A percentile compares a stretch with the other conserved stretches of the same genome.
Conservation (phyloP, 2,797 vertebrate genomes). For the Bradypus variegatus region DNA sequence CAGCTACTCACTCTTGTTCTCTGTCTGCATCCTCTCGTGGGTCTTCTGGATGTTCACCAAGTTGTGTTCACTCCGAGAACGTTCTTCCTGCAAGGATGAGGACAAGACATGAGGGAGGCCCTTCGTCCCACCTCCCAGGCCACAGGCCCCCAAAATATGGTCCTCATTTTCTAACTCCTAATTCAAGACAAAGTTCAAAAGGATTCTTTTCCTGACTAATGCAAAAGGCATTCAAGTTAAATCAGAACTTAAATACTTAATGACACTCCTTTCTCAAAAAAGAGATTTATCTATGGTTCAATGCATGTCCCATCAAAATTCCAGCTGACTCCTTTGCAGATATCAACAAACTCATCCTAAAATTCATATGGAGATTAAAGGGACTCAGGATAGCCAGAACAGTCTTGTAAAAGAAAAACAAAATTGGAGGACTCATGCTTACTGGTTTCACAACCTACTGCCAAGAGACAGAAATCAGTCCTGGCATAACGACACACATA, state of each 20-base stretch:
- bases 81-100: conserved; percentile 80
- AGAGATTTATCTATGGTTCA: neutral
- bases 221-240: neutral
- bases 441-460: neutral
- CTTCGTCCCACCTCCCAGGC: neutral
- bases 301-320: neutral
- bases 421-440: neutral
- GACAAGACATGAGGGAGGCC: neutral
- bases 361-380: neutral
- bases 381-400: neutral
- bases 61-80: conserved; percentile 90
- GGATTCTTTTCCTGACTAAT: neutral
- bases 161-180: neutral
- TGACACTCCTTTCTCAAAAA: neutral
- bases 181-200: neutral
- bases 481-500: neutral
- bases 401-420: neutral
- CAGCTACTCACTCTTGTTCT: conserved; percentile 86
- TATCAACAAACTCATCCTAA: neutral
- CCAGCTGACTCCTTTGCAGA: neutral
- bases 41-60: conserved; percentile 95
- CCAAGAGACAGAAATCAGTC: neutral
- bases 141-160: neutral
- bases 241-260: neutral
- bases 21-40: conserved; percentile 93